phyloP scores from a whole-genome alignment of 1,140 invertebrate species.

The Gonatopus flavifemur region DNA sequence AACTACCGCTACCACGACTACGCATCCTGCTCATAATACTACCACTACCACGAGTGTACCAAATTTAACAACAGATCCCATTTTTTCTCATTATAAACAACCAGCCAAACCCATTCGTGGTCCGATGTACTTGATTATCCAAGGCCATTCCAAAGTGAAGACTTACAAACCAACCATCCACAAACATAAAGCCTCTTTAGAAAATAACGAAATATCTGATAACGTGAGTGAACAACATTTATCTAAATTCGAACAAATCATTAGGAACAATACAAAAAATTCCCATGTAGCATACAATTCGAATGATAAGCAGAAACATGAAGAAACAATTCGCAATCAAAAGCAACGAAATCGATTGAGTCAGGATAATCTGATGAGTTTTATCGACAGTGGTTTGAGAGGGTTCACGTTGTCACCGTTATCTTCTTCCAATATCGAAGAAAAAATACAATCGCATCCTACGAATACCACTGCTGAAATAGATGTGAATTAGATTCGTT shows the following conservation, averaged over 20 bases:
- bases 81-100: constrained; percentile 67
- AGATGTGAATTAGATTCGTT: too few relatives aligned
- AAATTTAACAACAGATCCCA: constrained; percentile 58
- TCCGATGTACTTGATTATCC: constrained; percentile 77
- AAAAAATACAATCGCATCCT: too few relatives aligned
- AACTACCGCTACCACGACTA: constrained; percentile 51
- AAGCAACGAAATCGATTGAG: constrained; percentile 17
- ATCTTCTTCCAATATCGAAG: constrained; percentile 8
- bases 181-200: constrained; percentile 41
- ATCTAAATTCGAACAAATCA: constrained; percentile 40
- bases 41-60: constrained; percentile 34
- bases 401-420: constrained; percentile 29
- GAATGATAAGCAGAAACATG: constrained; percentile 20
- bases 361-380: constrained; percentile 31
- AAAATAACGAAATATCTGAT: constrained; percentile 29
- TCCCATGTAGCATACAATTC: background rate
- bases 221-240: constrained; percentile 24
- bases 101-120: constrained; percentile 64
- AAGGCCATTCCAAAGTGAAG: constrained; percentile 81
- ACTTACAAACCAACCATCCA: constrained; percentile 71
- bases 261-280: constrained; percentile 36
- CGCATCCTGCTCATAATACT: constrained; percentile 48
- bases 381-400: constrained; percentile 37
- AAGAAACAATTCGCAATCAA: constrained; percentile 23
- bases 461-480: too few relatives aligned